Evolutionary conservation across 1,140 invertebrate genomes (phyloP).

Genomic region (Ips nitidus): DNA sequence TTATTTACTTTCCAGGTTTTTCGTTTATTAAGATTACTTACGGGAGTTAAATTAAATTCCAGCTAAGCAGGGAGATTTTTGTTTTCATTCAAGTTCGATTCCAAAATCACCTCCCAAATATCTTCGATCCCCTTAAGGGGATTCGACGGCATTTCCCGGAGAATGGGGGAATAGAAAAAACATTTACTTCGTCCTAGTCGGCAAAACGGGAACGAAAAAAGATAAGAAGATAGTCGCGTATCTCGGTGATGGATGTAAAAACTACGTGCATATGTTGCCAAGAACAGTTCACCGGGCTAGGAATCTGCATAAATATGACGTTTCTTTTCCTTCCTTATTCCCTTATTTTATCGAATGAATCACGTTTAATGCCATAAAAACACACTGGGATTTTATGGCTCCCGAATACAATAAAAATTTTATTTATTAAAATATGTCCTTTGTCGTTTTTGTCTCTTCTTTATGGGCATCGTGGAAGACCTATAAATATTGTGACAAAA

Average conservation of each 20-base stretch:
- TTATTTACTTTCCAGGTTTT: constrained; percentile 8
- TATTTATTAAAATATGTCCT: constrained; percentile 33
- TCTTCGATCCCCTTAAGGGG: not conserved
- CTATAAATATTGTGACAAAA: constrained; percentile 15
- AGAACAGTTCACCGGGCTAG: constrained; percentile 18
- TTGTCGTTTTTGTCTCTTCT: constrained; percentile 10
- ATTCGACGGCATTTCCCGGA: constrained; percentile 1
- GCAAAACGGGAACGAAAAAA: constrained; percentile 24
- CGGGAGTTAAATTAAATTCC: no score
- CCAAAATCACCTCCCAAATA: not conserved
- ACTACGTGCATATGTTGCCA: constrained; percentile 34
- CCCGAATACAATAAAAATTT: constrained; percentile 31
- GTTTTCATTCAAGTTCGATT: no score
- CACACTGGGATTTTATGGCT: constrained; percentile 31
- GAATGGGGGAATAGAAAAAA: constrained; percentile 20
- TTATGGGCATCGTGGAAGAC: constrained; percentile 9
- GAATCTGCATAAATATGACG: constrained; percentile 33
- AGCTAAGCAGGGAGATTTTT: no score
- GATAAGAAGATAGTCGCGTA: constrained; percentile 27
- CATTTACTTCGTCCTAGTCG: constrained; percentile 13
- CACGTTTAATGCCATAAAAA: constrained; percentile 34
- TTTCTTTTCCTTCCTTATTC: constrained; percentile 22
- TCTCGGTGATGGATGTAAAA: constrained; percentile 31
- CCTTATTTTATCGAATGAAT: constrained; percentile 33
- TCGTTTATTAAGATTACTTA: not conserved